phyloP scores from a whole-genome alignment of 2,113 vertebrate species.

The Prionailurus viverrinus region DNA sequence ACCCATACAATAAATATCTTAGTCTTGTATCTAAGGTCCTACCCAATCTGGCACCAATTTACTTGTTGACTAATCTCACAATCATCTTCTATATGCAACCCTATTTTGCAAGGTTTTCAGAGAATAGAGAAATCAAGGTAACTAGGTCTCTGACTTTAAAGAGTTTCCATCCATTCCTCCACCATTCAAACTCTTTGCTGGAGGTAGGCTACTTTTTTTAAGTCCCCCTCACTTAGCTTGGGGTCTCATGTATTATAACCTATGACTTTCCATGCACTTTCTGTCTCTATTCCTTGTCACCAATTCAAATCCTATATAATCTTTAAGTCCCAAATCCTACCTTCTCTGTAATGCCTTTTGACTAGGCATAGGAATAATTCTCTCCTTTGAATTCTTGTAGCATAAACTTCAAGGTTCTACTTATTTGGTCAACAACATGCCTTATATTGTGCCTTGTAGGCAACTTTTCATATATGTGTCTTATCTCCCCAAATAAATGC shows the following conservation, averaged over 20 bases:
- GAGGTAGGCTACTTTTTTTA: conserved; percentile 27
- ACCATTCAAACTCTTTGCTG: background rate
- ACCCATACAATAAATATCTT: background rate
- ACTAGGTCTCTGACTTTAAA: background rate
- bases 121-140: conserved; percentile 39
- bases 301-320: conserved; percentile 13
- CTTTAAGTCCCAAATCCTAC: background rate
- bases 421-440: conserved; percentile 50
- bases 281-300: background rate
- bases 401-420: background rate
- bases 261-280: background rate
- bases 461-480: background rate
- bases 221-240: background rate
- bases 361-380: background rate
- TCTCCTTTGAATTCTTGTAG: background rate
- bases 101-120: conserved; percentile 24
- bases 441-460: background rate
- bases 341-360: conserved; percentile 11
- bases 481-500: conserved; percentile 35
- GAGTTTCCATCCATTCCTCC: background rate
- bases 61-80: background rate
- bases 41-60: background rate
- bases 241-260: background rate
- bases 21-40: background rate
- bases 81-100: background rate